A percentile compares a stretch with the other conserved stretches of the same genome.
Conservation (phyloP, 2,113 vertebrate species). For the Apistogramma diplotaenia region DNA sequence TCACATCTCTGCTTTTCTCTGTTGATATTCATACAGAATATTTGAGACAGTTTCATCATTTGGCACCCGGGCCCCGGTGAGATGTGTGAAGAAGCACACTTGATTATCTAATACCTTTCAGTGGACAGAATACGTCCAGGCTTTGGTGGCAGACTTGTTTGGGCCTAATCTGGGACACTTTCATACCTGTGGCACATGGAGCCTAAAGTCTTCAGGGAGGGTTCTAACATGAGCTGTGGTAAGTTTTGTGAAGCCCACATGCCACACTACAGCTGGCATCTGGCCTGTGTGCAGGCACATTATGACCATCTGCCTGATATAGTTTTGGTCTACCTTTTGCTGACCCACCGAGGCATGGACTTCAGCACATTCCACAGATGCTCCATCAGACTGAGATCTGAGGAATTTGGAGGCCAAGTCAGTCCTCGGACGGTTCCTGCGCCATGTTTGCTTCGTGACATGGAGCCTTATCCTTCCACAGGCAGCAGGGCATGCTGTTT, state of each 20-base stretch:
- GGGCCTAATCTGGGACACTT: neutral
- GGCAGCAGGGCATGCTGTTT: too few relatives aligned
- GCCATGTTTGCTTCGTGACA: too few relatives aligned
- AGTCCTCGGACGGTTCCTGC: too few relatives aligned
- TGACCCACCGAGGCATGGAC: too few relatives aligned
- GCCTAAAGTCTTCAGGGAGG: neutral
- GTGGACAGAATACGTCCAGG: neutral
- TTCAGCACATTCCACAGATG: too few relatives aligned
- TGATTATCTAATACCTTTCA: neutral
- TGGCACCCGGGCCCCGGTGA: neutral
- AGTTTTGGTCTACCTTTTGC: too few relatives aligned
- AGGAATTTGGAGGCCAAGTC: too few relatives aligned
- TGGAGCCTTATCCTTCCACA: too few relatives aligned
- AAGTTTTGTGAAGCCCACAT: neutral
- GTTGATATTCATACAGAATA: neutral
- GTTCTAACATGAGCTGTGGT: accelerated
- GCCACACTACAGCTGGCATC: neutral
- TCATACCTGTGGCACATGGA: too few relatives aligned
- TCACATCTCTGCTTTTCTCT: neutral
- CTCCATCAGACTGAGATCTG: too few relatives aligned
- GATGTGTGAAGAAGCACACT: neutral
- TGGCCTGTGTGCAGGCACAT: too few relatives aligned
- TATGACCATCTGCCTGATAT: too few relatives aligned
- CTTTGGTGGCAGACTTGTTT: neutral
- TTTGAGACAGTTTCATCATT: neutral